Base-by-base conservation (phyloP, 1,140 invertebrate genomes). In the Pectinophora gossypiella region DNA sequence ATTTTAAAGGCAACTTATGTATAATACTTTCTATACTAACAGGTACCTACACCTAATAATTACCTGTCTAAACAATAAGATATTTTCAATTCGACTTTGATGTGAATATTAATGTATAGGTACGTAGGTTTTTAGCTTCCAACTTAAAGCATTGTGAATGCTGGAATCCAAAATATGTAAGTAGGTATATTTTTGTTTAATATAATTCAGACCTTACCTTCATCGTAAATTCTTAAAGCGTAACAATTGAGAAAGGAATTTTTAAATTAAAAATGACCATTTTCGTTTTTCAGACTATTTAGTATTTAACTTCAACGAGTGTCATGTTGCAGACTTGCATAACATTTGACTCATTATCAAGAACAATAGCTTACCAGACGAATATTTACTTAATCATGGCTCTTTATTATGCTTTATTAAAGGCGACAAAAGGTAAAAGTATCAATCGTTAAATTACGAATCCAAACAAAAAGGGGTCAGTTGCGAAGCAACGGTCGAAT, bases 341-440 rank as follows among this genome's bases (percentile, higher is more conserved):
- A 56, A 64, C 59, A 61, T 68, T 64, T 67, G 57, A 62, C 60
- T 64, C 67, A 61, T 69, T 66, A 68, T 60, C 51, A 59, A 69
- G 74, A 85, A 85, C 82, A 85, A 83, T 83, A 75, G 77, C 56
- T 50, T 44, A 61, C 61, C 52, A 58, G 51, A 68, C 54, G 65
- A 56, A 65, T 54, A 72, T 76, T 79, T 79, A 79, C 72, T 81
- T 80, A 83, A 82, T 81, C 77, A 73, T 54, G 59, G 59, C 57
- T 66, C 65, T 76, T 72, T 78, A 71, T 67, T 67, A 62, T 69
- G 63, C 63, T 73, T 79, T 78, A 81, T 76, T 76, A 74, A 73
- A 72, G 51, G 59, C 54, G 64, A 74, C n/a, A 74, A 71, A 65
- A 59, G 48, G 46, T 36, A 61, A 64, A 61, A 55, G 68, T 66